phyloP scores from a whole-genome alignment of 2,797 vertebrate genomes.

The Sphaeramia orbicularis region DNA sequence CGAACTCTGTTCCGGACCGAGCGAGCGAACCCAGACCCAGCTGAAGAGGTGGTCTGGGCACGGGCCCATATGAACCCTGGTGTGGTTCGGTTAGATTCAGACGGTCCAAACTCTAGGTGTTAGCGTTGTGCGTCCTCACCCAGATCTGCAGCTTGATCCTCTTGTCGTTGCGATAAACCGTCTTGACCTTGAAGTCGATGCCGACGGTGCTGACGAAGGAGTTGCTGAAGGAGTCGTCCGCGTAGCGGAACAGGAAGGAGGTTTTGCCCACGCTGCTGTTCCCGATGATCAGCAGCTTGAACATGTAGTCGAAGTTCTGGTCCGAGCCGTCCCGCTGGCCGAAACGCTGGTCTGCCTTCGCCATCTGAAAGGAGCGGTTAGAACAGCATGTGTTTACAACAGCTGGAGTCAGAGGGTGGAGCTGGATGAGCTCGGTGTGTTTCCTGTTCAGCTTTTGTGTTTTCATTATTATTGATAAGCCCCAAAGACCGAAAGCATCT shows the following conservation, averaged over 20 bases:
- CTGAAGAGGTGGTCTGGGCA: no score
- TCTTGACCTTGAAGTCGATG: conserved; percentile 99
- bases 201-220: conserved; percentile 98
- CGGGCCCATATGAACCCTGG: no score
- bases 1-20: no score
- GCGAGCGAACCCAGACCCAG: no score
- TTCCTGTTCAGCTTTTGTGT: no score
- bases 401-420: no score
- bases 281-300: conserved; percentile 97
- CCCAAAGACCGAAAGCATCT: no score
- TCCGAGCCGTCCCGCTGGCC: conserved; percentile 94
- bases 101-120: no score
- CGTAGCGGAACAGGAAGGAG: conserved; percentile 96
- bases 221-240: conserved; percentile 95
- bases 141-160: conserved; percentile 97
- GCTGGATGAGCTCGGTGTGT: no score
- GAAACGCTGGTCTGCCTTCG: conserved; percentile 93
- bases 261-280: conserved; percentile 98
- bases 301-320: conserved; percentile 99
- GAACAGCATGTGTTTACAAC: no score
- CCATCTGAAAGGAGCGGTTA: conserved; percentile 89
- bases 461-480: no score
- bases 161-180: conserved; percentile 96
- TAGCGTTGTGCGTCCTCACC: conserved; percentile 82
- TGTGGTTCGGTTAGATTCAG: no score